These are phyloP conservation scores for Emydoidea blandingii DNA, from an alignment of 2,797 vertebrate species.

Conservation along the genomic window DNA sequence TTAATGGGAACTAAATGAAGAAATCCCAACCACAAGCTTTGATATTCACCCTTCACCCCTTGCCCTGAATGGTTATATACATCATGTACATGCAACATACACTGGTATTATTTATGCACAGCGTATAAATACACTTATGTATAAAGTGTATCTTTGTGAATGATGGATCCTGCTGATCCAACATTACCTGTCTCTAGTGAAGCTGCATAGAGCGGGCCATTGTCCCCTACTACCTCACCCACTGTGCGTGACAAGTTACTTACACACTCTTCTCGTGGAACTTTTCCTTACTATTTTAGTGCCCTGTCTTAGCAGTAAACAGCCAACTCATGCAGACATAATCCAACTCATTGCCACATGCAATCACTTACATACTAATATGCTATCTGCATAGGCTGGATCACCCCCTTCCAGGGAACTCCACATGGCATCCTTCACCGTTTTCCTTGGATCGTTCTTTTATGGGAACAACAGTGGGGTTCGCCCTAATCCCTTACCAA, in stretches of 20 bases:
- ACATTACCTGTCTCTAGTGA: background rate
- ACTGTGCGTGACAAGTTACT: background rate
- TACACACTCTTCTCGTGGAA: background rate
- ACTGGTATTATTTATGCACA: conserved; percentile 9
- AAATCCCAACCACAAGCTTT: background rate
- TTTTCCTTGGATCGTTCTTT: background rate
- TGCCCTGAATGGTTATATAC: background rate
- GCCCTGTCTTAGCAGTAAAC: background rate
- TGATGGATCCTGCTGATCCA: background rate
- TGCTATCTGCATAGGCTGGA: background rate
- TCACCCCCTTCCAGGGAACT: background rate
- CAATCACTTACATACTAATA: accelerated
- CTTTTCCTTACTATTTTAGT: background rate
- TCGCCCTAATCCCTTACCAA: background rate
- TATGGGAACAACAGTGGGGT: accelerated
- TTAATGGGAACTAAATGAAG: conserved; percentile 46
- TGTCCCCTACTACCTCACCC: background rate
- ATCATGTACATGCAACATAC: background rate
- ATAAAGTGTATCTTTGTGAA: conserved; percentile 5
- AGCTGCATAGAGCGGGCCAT: background rate
- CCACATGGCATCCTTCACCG: background rate
- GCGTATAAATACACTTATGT: conserved; percentile 25
- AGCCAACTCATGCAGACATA: background rate
- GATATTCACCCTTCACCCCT: background rate
- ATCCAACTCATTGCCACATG: background rate